Conservation (phyloP, 1,140 invertebrate species). For the Philaenus spumarius region DNA sequence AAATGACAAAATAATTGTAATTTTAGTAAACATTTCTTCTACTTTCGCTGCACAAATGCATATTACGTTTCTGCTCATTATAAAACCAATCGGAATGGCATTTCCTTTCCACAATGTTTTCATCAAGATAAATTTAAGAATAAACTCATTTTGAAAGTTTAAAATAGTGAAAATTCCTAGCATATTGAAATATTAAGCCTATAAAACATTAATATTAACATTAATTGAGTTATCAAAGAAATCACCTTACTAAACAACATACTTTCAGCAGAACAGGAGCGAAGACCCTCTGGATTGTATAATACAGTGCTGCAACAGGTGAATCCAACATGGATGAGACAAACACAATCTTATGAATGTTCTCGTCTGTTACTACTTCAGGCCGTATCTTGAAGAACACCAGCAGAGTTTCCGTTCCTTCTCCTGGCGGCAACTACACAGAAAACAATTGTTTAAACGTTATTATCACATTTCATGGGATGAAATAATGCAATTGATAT, state of each 20-base stretch:
- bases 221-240: too few species aligned
- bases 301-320: constrained; percentile 47
- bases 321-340: constrained; percentile 51
- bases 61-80: too few species aligned
- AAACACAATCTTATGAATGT: constrained; percentile 44
- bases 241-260: constrained; percentile 10
- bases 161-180: too few species aligned
- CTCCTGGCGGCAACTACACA: background rate
- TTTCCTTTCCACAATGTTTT: too few species aligned
- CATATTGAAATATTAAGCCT: too few species aligned
- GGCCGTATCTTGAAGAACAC: constrained; percentile 50
- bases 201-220: too few species aligned
- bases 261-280: constrained; percentile 42
- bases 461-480: background rate
- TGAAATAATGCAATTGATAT: background rate
- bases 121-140: too few species aligned
- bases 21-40: too few species aligned
- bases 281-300: constrained; percentile 47
- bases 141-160: too few species aligned
- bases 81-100: too few species aligned
- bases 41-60: too few species aligned
- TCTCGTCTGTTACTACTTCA: constrained; percentile 47
- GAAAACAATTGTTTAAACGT: background rate
- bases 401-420: constrained; percentile 27
- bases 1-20: too few species aligned